phyloP scores from a whole-genome alignment of 2,888 invertebrate genomes.

The Luperina testacea region DNA sequence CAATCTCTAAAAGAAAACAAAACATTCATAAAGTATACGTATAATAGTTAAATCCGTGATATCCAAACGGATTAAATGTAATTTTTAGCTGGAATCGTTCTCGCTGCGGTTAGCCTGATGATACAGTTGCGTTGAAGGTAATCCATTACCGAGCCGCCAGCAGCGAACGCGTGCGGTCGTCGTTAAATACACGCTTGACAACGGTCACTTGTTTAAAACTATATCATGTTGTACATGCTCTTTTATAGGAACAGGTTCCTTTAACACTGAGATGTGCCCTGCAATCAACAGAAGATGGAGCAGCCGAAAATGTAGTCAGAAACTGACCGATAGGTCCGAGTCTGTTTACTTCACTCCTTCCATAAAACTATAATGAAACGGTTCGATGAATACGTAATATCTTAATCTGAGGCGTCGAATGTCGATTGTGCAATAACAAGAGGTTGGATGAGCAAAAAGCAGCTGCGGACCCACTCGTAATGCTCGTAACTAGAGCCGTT shows the following conservation, averaged over 20 bases:
- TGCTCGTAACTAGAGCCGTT: constrained; percentile 89
- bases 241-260: not conserved
- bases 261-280: not conserved
- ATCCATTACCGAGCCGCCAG: constrained; percentile 70
- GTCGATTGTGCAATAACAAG: constrained; percentile 88
- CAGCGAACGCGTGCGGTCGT: constrained; percentile 60
- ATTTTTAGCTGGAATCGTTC: constrained; percentile 71
- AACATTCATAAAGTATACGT: constrained; percentile 12
- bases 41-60: constrained; percentile 16
- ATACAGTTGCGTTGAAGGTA: constrained; percentile 74
- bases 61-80: constrained; percentile 63
- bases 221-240: constrained; percentile 25
- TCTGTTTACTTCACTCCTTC: constrained; percentile 66
- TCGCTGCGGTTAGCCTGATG: constrained; percentile 71
- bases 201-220: constrained; percentile 55
- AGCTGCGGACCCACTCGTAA: constrained; percentile 86
- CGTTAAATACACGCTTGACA: constrained; percentile 64
- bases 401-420: constrained; percentile 86
- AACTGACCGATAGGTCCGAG: constrained; percentile 34
- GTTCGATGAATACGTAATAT: constrained; percentile 85
- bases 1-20: not conserved
- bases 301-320: constrained; percentile 3
- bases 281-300: not conserved
- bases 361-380: constrained; percentile 79
- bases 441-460: constrained; percentile 89